These are phyloP conservation scores for Garrulus glandarius DNA, from an alignment of 2,797 vertebrate genomes.

Conservation along the genomic window DNA sequence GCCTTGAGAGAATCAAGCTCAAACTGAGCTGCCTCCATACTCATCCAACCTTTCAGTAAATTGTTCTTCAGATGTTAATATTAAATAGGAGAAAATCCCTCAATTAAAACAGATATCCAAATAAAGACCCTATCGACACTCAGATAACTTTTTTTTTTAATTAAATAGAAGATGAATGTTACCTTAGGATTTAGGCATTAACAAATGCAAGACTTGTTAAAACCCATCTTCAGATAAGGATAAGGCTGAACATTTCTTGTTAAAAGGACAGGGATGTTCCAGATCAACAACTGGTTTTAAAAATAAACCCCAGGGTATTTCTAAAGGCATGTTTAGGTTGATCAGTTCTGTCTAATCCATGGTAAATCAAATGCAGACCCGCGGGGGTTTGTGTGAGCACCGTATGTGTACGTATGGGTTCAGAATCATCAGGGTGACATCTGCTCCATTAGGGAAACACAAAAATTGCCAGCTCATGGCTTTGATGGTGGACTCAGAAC, in stretches of 20 bases:
- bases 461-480: background rate
- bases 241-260: background rate
- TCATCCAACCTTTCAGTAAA: background rate
- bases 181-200: background rate
- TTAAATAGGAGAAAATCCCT: background rate
- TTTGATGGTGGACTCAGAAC: background rate
- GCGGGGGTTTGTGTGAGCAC: fast-evolving
- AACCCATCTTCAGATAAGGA: background rate
- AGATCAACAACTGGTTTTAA: background rate
- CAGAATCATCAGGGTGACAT: background rate
- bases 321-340: background rate
- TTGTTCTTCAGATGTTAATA: background rate
- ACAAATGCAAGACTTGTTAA: background rate
- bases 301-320: background rate
- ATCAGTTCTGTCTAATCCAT: background rate
- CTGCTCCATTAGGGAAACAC: background rate
- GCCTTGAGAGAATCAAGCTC: background rate
- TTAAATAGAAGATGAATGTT: background rate
- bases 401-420: fast-evolving
- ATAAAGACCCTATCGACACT: background rate
- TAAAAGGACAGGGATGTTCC: background rate
- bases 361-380: background rate
- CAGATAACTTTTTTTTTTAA: background rate
- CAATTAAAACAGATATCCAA: background rate
- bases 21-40: background rate